Evolutionary conservation across 2,797 vertebrate genomes (phyloP).

Genomic region (Periparus ater): DNA sequence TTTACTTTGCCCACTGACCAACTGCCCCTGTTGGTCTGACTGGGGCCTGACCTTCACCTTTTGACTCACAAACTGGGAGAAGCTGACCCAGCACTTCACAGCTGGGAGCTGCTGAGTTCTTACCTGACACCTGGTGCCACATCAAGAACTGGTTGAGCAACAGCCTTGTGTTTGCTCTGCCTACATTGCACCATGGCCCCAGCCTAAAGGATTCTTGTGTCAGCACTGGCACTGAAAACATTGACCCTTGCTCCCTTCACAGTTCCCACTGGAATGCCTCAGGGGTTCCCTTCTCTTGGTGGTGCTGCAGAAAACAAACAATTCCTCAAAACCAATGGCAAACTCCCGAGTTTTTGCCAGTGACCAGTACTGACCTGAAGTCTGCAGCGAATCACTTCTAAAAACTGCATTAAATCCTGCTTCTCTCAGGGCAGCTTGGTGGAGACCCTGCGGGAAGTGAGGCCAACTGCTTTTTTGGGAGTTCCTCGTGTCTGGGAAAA

Average conservation of each 20-base stretch:
- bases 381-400: not conserved
- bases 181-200: not conserved
- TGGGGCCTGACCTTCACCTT: not conserved
- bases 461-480: conserved; percentile 89
- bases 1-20: not conserved
- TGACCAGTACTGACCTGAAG: not conserved
- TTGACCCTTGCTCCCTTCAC: not conserved
- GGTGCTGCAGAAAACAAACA: not conserved
- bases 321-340: not conserved
- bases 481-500: conserved; percentile 97
- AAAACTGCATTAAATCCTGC: not conserved
- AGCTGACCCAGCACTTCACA: not conserved
- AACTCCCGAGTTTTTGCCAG: not conserved
- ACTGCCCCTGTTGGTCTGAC: not conserved
- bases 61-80: not conserved
- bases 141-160: not conserved
- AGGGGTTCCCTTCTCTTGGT: not conserved
- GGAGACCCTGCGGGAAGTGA: conserved; percentile 86
- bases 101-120: not conserved
- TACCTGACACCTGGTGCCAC: not conserved
- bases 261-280: not conserved
- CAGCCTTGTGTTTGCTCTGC: not conserved
- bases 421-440: conserved; percentile 85
- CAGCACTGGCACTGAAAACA: not conserved
- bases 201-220: not conserved